These are phyloP conservation scores for Aplocera efformata DNA, from an alignment of 2,888 invertebrate genomes.

Conservation along the genomic window DNA sequence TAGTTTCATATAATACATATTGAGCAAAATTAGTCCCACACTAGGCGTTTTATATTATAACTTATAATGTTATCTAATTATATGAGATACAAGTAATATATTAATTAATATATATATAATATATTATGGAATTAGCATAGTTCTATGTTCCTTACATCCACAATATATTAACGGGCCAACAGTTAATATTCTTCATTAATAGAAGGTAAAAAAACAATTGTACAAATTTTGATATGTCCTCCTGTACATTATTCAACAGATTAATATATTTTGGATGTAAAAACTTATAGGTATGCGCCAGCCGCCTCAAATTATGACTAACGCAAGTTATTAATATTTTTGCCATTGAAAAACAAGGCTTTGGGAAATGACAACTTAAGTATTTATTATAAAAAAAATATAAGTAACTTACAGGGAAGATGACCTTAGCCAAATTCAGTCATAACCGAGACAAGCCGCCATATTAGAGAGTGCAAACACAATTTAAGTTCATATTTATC, in stretches of 20 bases:
- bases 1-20: constrained; percentile 17
- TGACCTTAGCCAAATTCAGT: too few species aligned
- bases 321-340: constrained; percentile 2
- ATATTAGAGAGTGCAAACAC: constrained; percentile 1
- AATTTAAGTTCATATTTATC: neutral
- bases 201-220: constrained; percentile 10
- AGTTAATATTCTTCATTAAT: neutral
- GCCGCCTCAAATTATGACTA: constrained; percentile 6
- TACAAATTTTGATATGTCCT: constrained; percentile 23
- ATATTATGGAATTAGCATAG: constrained; percentile 63
- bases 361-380: too few species aligned
- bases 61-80: constrained; percentile 64
- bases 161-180: constrained; percentile 39
- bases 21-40: constrained; percentile 56
- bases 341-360: too few species aligned
- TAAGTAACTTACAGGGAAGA: too few species aligned
- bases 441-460: neutral
- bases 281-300: constrained; percentile 11
- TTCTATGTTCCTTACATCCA: constrained; percentile 46
- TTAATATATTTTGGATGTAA: constrained; percentile 16
- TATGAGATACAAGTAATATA: constrained; percentile 69
- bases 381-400: too few species aligned
- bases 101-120: constrained; percentile 57
- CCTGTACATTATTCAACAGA: constrained; percentile 13
- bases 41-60: constrained; percentile 43